Evolutionary conservation across 2,797 vertebrate species (phyloP), one percentile per base, ranked within the genome.

Genomic region (Chiroxiphia lanceolata): DNA sequence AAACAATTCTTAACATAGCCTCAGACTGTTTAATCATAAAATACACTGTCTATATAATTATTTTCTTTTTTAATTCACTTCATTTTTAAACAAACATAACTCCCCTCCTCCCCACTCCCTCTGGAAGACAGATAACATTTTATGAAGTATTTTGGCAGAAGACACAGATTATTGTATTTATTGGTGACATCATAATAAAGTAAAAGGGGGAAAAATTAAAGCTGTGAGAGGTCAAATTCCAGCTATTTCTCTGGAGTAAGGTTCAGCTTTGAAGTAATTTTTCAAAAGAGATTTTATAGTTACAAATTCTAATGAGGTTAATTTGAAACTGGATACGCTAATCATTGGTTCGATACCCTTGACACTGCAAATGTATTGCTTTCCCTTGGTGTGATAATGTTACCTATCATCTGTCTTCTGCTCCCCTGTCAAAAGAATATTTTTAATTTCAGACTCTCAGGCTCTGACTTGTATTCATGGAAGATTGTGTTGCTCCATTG

Each of bases 211-310:
- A 78, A 93, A 95, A 92, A 83, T 65, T 80, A 85, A 90, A 95
- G 54, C 72, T 79, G 53, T 95, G 93, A 90, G 38, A 96, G 83
- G 87, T 95, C 92, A 94, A 84, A 95, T 95, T 94, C 45, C 93
- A 95, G 82, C 17, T 50, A 53, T 83, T 82, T 81, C 80, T 91
- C 91, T 44, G 42, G 68, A 83, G 72, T 47, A 76, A 89, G 29
- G 53, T 51, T 70, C 57, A 75, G 56, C 79, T 93, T 89, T 90
- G 71, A 90, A 95, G 82, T 87, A n/a, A 74, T 87, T 96, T 97
- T 93, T 94, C 93, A 77, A 75, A 86, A 61, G 56, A 74, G 64
- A 47, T 83, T 94, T 93, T 64, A 50, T 61, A 69, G 31, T 67
- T 69, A 69, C 61, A 94, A 80, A 80, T 57, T 51, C 56, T 83